Evolutionary conservation across 2,888 invertebrate species (phyloP).

Genomic region (Pyrrhia umbra): DNA sequence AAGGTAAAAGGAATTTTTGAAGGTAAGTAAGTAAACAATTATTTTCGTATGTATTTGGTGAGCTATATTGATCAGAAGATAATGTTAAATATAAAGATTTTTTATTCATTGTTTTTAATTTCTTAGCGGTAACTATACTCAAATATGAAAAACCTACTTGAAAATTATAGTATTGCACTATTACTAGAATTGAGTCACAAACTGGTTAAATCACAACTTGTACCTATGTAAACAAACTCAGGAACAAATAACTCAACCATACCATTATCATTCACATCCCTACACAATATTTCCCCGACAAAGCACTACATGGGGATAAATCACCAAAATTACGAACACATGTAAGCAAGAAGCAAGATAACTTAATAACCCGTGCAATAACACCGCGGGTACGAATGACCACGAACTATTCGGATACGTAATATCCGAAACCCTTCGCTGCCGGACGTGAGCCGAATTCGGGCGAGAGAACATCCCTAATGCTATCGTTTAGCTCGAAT

Average conservation of each 20-base stretch:
- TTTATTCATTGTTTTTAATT: background rate
- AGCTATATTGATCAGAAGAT: background rate
- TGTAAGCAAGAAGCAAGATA: conserved; percentile 58
- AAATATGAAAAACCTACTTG: too few species aligned
- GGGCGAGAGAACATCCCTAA: conserved; percentile 46
- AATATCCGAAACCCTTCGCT: conserved; percentile 59
- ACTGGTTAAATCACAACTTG: too few species aligned
- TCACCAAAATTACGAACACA: conserved; percentile 54
- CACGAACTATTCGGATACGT: conserved; percentile 58
- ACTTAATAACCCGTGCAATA: conserved; percentile 63
- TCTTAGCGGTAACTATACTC: background rate
- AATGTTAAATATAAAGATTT: background rate
- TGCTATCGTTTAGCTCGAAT: conserved; percentile 57
- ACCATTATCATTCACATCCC: conserved; percentile 13
- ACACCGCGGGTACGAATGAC: conserved; percentile 62
- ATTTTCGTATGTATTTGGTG: background rate
- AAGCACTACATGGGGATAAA: conserved; percentile 46
- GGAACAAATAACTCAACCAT: background rate
- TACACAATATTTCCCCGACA: conserved; percentile 32
- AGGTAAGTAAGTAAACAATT: conserved; percentile 2
- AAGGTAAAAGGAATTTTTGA: background rate
- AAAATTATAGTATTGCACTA: too few species aligned
- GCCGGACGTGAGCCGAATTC: conserved; percentile 60
- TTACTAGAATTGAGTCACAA: too few species aligned
- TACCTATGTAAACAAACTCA: background rate